A percentile compares a stretch with the other conserved stretches of the same genome.
These are phyloP conservation scores for Drosophila mimica DNA, from an alignment of 2,888 invertebrate genomes.

Conservation along the genomic window DNA sequence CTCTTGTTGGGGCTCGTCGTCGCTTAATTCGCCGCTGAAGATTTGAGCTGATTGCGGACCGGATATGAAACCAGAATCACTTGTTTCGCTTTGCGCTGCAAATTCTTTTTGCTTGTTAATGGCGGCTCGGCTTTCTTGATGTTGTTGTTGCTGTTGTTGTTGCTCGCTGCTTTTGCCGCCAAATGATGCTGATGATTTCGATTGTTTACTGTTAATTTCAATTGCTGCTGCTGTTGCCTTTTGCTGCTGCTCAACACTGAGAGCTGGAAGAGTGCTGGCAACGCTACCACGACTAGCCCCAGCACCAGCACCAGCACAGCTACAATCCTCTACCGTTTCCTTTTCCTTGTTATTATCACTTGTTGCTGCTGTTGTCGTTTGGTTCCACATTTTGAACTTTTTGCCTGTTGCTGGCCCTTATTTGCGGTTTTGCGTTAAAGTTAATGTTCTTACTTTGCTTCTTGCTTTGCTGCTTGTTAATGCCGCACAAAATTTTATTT, in stretches of 20 bases:
- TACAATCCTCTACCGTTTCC: constrained; percentile 71
- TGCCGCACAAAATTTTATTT: constrained; percentile 28
- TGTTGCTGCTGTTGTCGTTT: constrained; percentile 78
- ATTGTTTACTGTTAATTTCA: constrained; percentile 60
- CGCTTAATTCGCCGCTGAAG: constrained; percentile 62
- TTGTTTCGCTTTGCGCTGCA: constrained; percentile 68
- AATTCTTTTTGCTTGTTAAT: constrained; percentile 71
- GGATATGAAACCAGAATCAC: constrained; percentile 86
- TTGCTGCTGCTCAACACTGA: constrained; percentile 70
- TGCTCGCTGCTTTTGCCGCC: constrained; percentile 60
- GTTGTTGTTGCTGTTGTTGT: constrained; percentile 40
- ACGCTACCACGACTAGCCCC: constrained; percentile 24
- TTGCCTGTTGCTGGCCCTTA: constrained; percentile 55
- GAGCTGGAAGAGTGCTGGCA: constrained; percentile 48
- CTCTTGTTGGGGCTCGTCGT: constrained; percentile 44
- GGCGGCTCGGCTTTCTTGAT: constrained; percentile 54
- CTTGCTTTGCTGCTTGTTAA: constrained; percentile 11
- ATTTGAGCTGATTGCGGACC: constrained; percentile 84
- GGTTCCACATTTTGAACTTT: constrained; percentile 82
- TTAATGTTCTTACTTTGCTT: constrained; percentile 35
- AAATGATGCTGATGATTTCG: constrained; percentile 64
- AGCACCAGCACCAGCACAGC: constrained; percentile 55
- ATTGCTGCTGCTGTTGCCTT: constrained; percentile 49
- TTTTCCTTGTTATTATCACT: constrained; percentile 78
- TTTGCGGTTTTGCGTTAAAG: constrained; percentile 27